Evolutionary conservation across 2,113 vertebrate genomes (phyloP).

Genomic region (Physeter macrocephalus): DNA sequence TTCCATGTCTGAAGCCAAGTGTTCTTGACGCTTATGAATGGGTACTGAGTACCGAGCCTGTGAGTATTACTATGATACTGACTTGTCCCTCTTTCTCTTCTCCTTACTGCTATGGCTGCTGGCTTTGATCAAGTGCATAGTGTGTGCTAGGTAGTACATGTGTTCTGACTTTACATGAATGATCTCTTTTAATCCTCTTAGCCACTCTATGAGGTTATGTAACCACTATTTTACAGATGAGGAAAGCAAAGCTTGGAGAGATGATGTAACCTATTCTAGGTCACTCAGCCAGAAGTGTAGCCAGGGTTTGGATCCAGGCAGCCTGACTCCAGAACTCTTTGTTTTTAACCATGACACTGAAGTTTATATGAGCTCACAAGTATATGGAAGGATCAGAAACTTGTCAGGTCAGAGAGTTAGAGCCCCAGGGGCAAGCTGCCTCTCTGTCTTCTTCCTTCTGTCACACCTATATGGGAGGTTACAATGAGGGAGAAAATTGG

Average conservation of each 20-base stretch:
- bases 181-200: not conserved
- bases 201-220: fast-evolving
- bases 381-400: not conserved
- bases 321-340: not conserved
- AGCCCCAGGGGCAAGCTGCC: not conserved
- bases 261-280: not conserved
- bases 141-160: not conserved
- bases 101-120: fast-evolving
- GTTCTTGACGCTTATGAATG: not conserved
- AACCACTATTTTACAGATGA: not conserved
- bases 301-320: not conserved
- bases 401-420: not conserved
- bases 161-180: not conserved
- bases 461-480: not conserved
- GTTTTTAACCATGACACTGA: not conserved
- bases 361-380: not conserved
- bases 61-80: fast-evolving
- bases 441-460: not conserved
- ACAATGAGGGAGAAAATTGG: not conserved
- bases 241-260: not conserved
- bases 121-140: not conserved
- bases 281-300: not conserved
- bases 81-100: not conserved
- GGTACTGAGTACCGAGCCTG: fast-evolving
- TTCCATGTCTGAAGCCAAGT: not conserved